Evolutionary conservation across 2,797 vertebrate genomes (phyloP).

Genomic region (Ctenosaura bakeri): DNA sequence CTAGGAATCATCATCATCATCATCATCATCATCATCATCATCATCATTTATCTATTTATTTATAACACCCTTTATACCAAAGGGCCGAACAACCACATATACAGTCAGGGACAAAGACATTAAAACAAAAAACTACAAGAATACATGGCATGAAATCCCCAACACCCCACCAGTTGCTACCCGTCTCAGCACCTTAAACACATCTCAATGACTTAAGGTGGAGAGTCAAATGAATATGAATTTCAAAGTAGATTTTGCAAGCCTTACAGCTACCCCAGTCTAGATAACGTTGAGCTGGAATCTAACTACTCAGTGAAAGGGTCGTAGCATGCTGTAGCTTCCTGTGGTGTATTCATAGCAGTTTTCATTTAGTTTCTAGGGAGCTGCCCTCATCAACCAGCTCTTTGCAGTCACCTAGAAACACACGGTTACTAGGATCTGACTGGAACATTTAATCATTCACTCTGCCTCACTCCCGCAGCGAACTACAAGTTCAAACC

Average conservation of each 20-base stretch:
- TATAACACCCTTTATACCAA: too few relatives aligned
- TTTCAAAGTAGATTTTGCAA: neutral
- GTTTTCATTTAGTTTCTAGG: neutral
- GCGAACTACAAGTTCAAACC: slow-evolving; percentile 24
- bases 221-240: neutral
- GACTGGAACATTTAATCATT: slow-evolving; percentile 28
- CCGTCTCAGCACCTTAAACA: too few relatives aligned
- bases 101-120: too few relatives aligned
- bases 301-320: neutral
- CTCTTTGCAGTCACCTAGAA: slow-evolving; percentile 64
- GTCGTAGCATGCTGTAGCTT: neutral
- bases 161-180: too few relatives aligned
- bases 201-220: too few relatives aligned
- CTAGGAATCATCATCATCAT: too few relatives aligned
- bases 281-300: neutral
- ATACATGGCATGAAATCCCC: too few relatives aligned
- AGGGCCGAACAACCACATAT: too few relatives aligned
- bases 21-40: too few relatives aligned
- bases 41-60: too few relatives aligned
- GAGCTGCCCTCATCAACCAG: neutral
- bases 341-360: neutral
- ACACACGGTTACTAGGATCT: slow-evolving; percentile 61
- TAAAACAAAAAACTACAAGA: too few relatives aligned
- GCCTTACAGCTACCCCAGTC: neutral
- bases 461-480: slow-evolving; percentile 6